Conservation (phyloP, 2,113 vertebrate genomes). For the Sprattus sprattus region DNA sequence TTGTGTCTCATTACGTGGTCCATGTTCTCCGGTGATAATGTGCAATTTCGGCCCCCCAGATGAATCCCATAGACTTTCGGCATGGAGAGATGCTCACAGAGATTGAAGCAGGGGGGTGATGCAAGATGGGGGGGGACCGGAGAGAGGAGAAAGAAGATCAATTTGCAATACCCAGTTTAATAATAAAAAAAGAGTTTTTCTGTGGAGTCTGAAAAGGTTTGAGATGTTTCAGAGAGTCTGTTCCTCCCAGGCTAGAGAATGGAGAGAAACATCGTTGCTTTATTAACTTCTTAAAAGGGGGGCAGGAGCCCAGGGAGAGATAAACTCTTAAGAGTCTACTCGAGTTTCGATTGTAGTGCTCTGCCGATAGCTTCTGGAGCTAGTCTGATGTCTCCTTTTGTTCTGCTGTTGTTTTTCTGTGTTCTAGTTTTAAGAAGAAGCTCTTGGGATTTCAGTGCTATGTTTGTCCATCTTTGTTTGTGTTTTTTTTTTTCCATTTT, state of each 20-base stretch:
- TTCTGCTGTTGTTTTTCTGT: not conserved
- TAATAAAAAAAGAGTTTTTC: slow-evolving; percentile 17
- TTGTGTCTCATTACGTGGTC: not conserved
- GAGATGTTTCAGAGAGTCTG: not conserved
- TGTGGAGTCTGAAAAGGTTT: not conserved
- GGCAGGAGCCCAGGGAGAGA: not conserved
- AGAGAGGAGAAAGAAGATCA: slow-evolving; percentile 55
- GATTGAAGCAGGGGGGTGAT: slow-evolving; percentile 59
- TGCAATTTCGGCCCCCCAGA: not conserved
- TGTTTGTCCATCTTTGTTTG: not conserved
- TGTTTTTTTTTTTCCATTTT: not conserved
- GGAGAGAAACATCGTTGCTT: not conserved
- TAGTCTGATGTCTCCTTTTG: not conserved
- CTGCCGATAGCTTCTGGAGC: not conserved
- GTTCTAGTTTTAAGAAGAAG: not conserved
- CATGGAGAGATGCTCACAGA: slow-evolving; percentile 67
- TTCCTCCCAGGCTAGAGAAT: not conserved
- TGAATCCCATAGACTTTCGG: slow-evolving; percentile 33
- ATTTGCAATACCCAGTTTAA: slow-evolving; percentile 51
- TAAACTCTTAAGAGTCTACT: not conserved
- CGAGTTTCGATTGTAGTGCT: not conserved
- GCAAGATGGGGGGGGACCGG: slow-evolving; percentile 57
- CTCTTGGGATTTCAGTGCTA: not conserved
- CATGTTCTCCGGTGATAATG: not conserved
- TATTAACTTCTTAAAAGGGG: slow-evolving; percentile 9